These are phyloP conservation scores for Melinaea menophilus DNA, from an alignment of 2,888 invertebrate species.

Conservation along the genomic window DNA sequence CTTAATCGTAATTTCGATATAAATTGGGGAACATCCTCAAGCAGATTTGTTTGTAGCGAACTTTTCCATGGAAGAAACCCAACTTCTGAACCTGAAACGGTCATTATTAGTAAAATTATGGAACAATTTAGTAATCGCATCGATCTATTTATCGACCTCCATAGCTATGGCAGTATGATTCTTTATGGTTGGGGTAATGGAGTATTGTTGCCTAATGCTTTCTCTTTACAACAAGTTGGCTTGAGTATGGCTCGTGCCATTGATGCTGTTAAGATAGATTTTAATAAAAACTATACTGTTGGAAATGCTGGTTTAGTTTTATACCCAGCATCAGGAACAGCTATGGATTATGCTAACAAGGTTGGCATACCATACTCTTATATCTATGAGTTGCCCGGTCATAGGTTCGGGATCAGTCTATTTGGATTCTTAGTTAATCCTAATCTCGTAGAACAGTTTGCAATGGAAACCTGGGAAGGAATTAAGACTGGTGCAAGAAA, in stretches of 20 bases:
- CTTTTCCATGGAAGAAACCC: conserved; percentile 79
- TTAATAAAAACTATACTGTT: conserved; percentile 66
- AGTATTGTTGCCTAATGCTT: conserved; percentile 66
- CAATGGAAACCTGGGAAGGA: conserved; percentile 79
- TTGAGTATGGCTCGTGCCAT: conserved; percentile 62
- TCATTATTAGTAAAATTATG: conserved; percentile 77
- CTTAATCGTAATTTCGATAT: conserved; percentile 86
- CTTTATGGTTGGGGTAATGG: conserved; percentile 79
- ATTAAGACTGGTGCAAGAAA: conserved; percentile 68
- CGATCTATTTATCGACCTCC: conserved; percentile 83
- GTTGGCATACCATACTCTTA: conserved; percentile 77
- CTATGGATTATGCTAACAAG: conserved; percentile 81
- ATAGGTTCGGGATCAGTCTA: conserved; percentile 44
- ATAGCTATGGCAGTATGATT: conserved; percentile 84
- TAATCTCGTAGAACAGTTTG: conserved; percentile 75
- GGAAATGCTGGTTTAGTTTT: conserved; percentile 73
- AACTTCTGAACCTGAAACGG: conserved; percentile 83
- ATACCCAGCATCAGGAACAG: conserved; percentile 79
- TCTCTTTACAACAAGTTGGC: conserved; percentile 61
- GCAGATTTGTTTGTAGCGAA: conserved; percentile 74
- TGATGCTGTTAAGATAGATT: conserved; percentile 41
- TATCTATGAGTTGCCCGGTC: conserved; percentile 81
- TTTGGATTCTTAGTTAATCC: conserved; percentile 55
- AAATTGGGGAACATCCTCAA: conserved; percentile 79
- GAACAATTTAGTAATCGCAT: conserved; percentile 63